These are phyloP conservation scores for Bujurquina vittata DNA, from an alignment of 2,113 vertebrate genomes.

Conservation along the genomic window DNA sequence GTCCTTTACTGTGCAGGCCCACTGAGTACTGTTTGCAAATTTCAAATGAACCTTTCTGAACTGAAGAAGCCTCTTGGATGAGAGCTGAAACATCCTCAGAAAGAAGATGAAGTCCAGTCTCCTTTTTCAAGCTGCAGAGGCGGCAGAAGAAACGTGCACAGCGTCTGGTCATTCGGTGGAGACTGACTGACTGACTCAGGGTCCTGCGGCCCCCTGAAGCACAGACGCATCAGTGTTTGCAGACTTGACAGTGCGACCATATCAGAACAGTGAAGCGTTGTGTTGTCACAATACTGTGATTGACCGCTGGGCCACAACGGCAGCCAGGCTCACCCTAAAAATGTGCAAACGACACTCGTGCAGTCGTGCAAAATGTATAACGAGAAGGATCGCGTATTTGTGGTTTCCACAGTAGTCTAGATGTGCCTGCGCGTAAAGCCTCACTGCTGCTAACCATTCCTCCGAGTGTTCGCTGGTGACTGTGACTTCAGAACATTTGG, in stretches of 20 bases:
- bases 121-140: too few species aligned
- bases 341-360: too few species aligned
- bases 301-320: too few species aligned
- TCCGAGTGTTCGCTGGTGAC: too few species aligned
- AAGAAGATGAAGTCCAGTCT: too few species aligned
- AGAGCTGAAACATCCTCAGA: too few species aligned
- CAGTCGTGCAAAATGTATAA: background rate
- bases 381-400: fast-evolving
- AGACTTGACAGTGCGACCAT: background rate
- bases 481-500: too few species aligned
- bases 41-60: background rate
- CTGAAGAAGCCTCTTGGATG: too few species aligned
- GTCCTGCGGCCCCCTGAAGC: too few species aligned
- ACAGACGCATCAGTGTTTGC: background rate
- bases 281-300: too few species aligned
- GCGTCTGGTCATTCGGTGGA: background rate
- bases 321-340: too few species aligned
- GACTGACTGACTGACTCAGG: fast-evolving
- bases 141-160: fast-evolving
- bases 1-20: background rate
- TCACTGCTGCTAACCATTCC: background rate
- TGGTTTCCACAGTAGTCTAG: background rate
- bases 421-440: background rate
- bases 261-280: background rate
- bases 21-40: background rate